Conservation (phyloP, 2,888 invertebrate genomes). For the Nymphalis polychloros region DNA sequence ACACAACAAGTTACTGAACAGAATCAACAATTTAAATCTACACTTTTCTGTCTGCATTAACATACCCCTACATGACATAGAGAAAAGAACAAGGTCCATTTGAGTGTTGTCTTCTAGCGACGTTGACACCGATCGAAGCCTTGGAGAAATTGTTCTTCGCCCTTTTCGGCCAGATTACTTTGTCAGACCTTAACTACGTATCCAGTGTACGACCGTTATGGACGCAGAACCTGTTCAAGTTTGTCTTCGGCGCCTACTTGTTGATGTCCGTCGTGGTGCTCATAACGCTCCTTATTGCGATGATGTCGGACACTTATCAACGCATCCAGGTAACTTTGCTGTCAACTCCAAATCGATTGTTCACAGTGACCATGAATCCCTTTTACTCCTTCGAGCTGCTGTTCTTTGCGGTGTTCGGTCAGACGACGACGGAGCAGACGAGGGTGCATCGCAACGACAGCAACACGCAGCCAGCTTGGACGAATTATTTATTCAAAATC, state of each 20-base stretch:
- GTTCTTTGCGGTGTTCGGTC: slow-evolving; percentile 99
- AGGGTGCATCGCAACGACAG: slow-evolving; percentile 83
- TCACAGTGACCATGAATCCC: slow-evolving; percentile 95
- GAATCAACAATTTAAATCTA: slow-evolving; percentile 6
- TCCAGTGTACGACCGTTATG: slow-evolving; percentile 87
- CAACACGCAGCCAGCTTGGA: slow-evolving; percentile 89
- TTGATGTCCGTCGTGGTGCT: slow-evolving; percentile 98
- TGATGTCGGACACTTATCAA: slow-evolving; percentile 99
- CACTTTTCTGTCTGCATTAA: slow-evolving; percentile 50
- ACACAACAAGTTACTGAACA: slow-evolving; percentile 20
- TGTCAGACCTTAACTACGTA: slow-evolving; percentile 90
- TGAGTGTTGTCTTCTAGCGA: slow-evolving; percentile 84
- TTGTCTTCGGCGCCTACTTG: slow-evolving; percentile 98
- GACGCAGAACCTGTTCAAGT: slow-evolving; percentile 93
- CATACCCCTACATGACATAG: slow-evolving; percentile 60
- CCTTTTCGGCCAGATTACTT: slow-evolving; percentile 96
- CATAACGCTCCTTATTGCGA: slow-evolving; percentile 99
- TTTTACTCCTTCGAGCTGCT: slow-evolving; percentile 97
- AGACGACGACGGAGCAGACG: slow-evolving; percentile 91
- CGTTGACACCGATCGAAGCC: slow-evolving; percentile 94
- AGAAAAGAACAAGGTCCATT: slow-evolving; percentile 69
- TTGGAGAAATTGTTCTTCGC: slow-evolving; percentile 99
- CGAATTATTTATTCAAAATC: slow-evolving; percentile 92
- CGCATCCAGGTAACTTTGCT: slow-evolving; percentile 94
- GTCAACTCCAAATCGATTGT: slow-evolving; percentile 67